A percentile compares a stretch with the other conserved stretches of the same genome.
Conservation (phyloP, 1,140 invertebrate genomes). For the Ips typographus region DNA sequence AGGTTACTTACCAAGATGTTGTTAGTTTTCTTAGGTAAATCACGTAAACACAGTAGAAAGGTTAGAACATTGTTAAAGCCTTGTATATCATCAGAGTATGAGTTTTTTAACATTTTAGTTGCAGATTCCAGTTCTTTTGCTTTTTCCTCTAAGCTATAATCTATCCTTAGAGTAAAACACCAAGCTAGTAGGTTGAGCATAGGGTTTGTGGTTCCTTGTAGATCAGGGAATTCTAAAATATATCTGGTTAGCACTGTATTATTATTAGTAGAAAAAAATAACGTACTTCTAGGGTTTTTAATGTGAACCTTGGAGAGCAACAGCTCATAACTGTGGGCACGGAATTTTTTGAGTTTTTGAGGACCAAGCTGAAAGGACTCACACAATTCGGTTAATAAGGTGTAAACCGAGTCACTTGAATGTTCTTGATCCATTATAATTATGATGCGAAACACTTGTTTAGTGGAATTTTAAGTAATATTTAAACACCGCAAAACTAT, state of each 20-base stretch:
- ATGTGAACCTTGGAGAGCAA: slow-evolving; percentile 8
- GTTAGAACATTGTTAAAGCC: slow-evolving; percentile 37
- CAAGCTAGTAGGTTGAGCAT: slow-evolving; percentile 45
- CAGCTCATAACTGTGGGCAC: slow-evolving; percentile 20
- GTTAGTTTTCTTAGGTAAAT: slow-evolving; percentile 36
- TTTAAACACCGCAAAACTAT: too few species aligned
- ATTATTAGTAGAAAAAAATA: neutral
- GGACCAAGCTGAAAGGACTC: neutral
- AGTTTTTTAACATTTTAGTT: slow-evolving; percentile 34
- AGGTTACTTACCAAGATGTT: slow-evolving; percentile 34
- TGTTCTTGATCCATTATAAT: too few species aligned
- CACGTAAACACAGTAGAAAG: slow-evolving; percentile 42
- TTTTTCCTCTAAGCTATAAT: slow-evolving; percentile 40
- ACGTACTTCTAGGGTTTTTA: slow-evolving; percentile 14
- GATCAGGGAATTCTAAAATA: slow-evolving; percentile 38
- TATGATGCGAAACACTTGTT: too few species aligned
- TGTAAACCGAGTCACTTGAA: neutral
- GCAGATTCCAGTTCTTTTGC: slow-evolving; percentile 39
- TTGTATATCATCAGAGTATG: slow-evolving; percentile 29
- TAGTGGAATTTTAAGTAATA: too few species aligned
- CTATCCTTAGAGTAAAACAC: slow-evolving; percentile 42
- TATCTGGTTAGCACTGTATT: slow-evolving; percentile 2
- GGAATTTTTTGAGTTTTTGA: neutral
- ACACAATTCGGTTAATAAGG: slow-evolving; percentile 7
- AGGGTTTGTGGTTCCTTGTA: slow-evolving; percentile 40